A percentile compares a stretch with the other conserved stretches of the same genome.
Evolutionary conservation across 2,888 invertebrate genomes (phyloP).

Genomic region (Cephus rjabovi): DNA sequence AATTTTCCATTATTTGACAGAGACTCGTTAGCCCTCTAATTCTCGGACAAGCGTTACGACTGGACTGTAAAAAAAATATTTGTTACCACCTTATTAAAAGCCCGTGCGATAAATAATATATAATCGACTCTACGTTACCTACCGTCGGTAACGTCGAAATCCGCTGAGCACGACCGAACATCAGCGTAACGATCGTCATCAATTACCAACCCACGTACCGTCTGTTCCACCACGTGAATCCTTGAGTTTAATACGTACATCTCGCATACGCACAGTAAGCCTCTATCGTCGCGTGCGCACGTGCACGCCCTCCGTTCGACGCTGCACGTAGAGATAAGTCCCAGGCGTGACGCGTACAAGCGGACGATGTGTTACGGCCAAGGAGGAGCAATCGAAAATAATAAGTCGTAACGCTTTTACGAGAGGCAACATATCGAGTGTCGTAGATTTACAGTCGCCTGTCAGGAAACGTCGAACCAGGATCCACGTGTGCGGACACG

Average conservation of each 20-base stretch:
- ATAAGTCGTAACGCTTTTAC: not conserved
- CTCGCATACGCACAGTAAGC: too few relatives aligned
- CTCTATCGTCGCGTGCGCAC: not conserved
- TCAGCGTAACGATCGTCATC: too few relatives aligned
- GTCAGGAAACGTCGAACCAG: not conserved
- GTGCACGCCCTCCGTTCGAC: not conserved
- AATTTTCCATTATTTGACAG: not conserved
- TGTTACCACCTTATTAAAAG: not conserved
- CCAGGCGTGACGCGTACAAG: not conserved
- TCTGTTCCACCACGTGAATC: too few relatives aligned
- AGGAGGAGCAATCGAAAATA: not conserved
- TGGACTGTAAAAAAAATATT: not conserved
- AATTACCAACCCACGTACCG: too few relatives aligned
- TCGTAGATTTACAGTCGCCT: not conserved
- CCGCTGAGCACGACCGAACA: too few relatives aligned
- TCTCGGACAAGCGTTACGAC: not conserved
- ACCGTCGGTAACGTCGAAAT: not conserved
- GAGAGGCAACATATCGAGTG: not conserved
- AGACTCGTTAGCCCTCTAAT: not conserved
- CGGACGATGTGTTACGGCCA: not conserved
- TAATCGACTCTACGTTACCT: not conserved
- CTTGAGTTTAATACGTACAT: too few relatives aligned
- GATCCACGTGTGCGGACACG: not conserved
- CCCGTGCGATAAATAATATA: not conserved
- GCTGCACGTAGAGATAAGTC: not conserved